A percentile compares a stretch with the other conserved stretches of the same genome.
Evolutionary conservation across 2,113 vertebrate genomes (phyloP).

Genomic region (Stegastes partitus): DNA sequence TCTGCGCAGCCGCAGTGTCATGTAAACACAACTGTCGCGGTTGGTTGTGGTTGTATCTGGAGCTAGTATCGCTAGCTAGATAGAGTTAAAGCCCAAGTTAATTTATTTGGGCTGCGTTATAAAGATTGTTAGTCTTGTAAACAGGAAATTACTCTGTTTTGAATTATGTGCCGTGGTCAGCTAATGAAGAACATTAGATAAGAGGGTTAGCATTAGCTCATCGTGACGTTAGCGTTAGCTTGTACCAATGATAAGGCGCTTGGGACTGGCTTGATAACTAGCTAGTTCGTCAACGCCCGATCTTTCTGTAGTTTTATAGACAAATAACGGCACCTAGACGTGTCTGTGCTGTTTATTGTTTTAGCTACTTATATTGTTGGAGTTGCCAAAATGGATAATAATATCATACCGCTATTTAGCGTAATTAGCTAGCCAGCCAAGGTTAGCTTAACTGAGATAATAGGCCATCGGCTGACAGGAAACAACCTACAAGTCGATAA

Average conservation of each 20-base stretch:
- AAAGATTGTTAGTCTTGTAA: too few species aligned
- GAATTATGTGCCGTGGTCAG: background rate
- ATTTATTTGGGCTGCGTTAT: background rate
- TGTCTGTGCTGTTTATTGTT: background rate
- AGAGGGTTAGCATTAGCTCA: conserved; percentile 14
- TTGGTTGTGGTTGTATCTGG: conserved; percentile 20
- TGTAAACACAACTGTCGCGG: conserved; percentile 82
- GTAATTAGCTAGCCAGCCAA: conserved; percentile 25
- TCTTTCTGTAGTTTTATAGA: background rate
- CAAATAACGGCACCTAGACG: background rate
- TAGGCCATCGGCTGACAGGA: conserved; percentile 45
- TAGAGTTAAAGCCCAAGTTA: background rate
- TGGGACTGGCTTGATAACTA: conserved; percentile 21
- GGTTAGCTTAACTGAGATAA: conserved; percentile 34
- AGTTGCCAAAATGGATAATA: conserved; percentile 23
- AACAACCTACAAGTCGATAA: conserved; percentile 22
- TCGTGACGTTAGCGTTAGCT: conserved; percentile 46
- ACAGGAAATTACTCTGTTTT: background rate
- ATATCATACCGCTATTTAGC: background rate
- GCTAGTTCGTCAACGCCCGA: conserved; percentile 8
- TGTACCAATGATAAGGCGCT: conserved; percentile 36
- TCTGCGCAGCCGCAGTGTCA: conserved; percentile 76
- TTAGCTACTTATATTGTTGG: background rate
- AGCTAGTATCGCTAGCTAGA: background rate
- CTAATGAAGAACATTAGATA: background rate